Evolutionary conservation across 2,888 invertebrate genomes (phyloP), one percentile per base, ranked within the genome.

Genomic region (Enchytraeus crypticus): DNA sequence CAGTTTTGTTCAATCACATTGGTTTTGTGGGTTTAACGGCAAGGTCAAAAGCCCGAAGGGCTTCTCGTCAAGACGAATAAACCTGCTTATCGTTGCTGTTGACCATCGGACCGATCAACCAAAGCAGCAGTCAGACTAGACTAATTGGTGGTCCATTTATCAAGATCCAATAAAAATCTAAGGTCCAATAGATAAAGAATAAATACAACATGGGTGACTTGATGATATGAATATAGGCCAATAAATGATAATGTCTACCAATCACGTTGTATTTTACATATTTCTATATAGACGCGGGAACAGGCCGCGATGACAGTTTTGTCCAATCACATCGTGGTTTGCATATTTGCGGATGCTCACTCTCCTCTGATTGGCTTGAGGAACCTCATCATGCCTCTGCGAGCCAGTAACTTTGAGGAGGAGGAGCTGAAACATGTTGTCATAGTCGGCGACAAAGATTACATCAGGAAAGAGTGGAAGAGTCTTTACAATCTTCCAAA

Each of bases 381-480:
- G 70, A 99, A 98, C 82, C 85, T 99, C 79, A 97, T 99, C 73
- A 99, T 99, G 98, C 98, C 98, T 61, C 84, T 99, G 72, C 97
- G 97, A 53, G 98, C 98, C 72, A 96, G 96, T 76, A 99, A 99
- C 83, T 98, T 98, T 82, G 98, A 98, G 83, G 97, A 95, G 82
- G 95, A 97, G 82, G 98, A 99, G 84, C 86, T 99, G 74, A 98
- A 98, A 82, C 97, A 97, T 81, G 96, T 98, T 72, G 96, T 99
- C 71, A 96, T 99, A 77, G 97, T 98, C 69, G 97, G 98, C 71
- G 95, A 97, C 74, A 91, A 96, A 74, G 97, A 98, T 76, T 99
- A 98, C 82, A 90, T 99, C 73, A 85, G 93, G 75, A 85, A 95
- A 76, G 98, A 99, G 82, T 99, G 98, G 98, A 97, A 97, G 83